These are phyloP conservation scores for Perizoma flavofasciatum DNA, from an alignment of 2,888 invertebrate genomes.

Conservation along the genomic window DNA sequence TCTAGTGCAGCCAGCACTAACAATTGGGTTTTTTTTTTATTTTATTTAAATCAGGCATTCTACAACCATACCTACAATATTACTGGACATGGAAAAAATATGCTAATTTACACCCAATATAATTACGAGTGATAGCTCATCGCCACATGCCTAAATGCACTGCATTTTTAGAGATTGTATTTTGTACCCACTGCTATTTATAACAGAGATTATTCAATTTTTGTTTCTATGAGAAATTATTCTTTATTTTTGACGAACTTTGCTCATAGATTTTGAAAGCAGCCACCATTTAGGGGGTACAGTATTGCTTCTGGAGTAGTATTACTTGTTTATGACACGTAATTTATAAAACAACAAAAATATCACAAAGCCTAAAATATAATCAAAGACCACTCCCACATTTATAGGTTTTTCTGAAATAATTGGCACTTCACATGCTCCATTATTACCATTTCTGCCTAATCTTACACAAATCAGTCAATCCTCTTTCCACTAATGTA, in stretches of 20 bases:
- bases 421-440: constrained; percentile 71
- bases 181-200: constrained; percentile 1
- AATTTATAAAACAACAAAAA: constrained; percentile 49
- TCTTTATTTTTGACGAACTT: neutral
- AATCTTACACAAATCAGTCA: constrained; percentile 74
- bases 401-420: constrained; percentile 47
- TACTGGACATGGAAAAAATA: constrained; percentile 23
- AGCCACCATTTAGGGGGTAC: constrained; percentile 43
- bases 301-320: constrained; percentile 59
- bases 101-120: constrained; percentile 25
- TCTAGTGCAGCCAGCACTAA: constrained; percentile 10
- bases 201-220: constrained; percentile 9
- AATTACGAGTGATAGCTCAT: constrained; percentile 36
- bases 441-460: constrained; percentile 55
- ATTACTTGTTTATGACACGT: constrained; percentile 41
- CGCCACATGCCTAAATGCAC: constrained; percentile 55
- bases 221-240: constrained; percentile 7
- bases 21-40: too few relatives aligned
- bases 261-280: constrained; percentile 15
- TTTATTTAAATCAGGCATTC: constrained; percentile 15
- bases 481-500: constrained; percentile 60
- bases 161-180: constrained; percentile 39
- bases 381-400: constrained; percentile 46
- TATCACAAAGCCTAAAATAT: constrained; percentile 58
- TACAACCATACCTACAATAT: constrained; percentile 30